Percentiles rank a stretch among this genome's conserved stretches.
Evolutionary conservation across 2,888 invertebrate genomes (phyloP).

Genomic region (Oscheius sp.): DNA sequence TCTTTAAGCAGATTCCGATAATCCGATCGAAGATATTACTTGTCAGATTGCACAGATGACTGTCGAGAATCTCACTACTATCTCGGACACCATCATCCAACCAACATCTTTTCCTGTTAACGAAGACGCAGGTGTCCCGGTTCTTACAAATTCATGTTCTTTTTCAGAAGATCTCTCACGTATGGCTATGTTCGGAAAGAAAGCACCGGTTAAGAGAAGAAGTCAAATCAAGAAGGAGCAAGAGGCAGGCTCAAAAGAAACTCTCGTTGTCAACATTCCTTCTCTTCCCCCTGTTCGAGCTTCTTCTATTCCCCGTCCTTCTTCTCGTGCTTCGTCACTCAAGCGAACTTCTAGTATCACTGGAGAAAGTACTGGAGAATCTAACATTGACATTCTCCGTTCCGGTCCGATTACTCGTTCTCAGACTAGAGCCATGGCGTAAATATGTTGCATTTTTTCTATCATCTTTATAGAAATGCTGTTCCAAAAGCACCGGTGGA

Average conservation of each 20-base stretch:
- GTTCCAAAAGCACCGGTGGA: neutral
- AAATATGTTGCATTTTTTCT: no score
- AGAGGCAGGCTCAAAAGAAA: neutral
- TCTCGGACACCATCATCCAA: no score
- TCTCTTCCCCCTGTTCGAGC: neutral
- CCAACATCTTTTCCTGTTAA: no score
- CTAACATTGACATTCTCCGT: neutral
- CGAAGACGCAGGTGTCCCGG: conserved; percentile 1
- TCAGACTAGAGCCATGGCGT: neutral
- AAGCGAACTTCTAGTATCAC: neutral
- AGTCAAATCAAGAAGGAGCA: conserved; percentile 23
- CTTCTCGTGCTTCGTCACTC: neutral
- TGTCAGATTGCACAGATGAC: no score
- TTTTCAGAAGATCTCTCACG: conserved; percentile 22
- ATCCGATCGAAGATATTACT: neutral
- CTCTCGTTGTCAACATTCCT: neutral
- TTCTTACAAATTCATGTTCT: neutral
- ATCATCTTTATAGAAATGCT: neutral
- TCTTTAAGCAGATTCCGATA: neutral
- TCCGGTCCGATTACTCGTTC: conserved; percentile 6
- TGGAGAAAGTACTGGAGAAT: no score
- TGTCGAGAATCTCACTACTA: no score
- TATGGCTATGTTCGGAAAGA: conserved; percentile 31
- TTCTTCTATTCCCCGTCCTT: conserved; percentile 6
- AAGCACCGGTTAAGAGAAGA: conserved; percentile 24